Percentiles rank a stretch among this genome's conserved stretches.
Conservation (phyloP, 2,113 vertebrate genomes). For the Myanophis thanlyinensis region DNA sequence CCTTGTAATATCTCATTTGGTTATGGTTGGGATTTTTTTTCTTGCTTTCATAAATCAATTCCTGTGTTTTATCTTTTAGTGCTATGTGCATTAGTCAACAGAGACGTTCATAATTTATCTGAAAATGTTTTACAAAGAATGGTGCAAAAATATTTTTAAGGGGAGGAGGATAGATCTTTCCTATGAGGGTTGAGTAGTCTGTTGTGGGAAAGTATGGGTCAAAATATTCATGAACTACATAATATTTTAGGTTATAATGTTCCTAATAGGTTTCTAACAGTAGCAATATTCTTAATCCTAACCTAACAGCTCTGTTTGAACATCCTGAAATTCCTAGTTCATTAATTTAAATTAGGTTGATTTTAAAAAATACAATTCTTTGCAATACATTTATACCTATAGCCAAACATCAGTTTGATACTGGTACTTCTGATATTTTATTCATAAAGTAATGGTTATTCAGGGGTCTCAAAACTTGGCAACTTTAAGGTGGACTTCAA, state of each 20-base stretch:
- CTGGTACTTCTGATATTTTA: background rate
- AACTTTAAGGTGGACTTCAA: background rate
- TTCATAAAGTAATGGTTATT: background rate
- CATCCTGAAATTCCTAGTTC: background rate
- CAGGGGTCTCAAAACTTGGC: background rate
- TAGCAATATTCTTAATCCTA: background rate
- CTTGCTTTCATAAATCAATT: background rate
- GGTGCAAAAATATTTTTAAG: background rate
- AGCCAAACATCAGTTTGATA: background rate
- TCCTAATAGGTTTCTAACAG: background rate
- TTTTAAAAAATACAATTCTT: background rate
- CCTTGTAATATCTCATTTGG: background rate
- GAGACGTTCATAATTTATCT: background rate
- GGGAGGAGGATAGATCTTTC: background rate
- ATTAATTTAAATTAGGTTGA: background rate
- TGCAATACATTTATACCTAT: background rate
- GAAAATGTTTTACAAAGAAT: background rate
- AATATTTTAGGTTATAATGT: background rate
- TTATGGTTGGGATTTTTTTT: background rate
- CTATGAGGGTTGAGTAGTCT: background rate
- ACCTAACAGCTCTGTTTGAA: background rate
- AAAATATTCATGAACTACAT: background rate
- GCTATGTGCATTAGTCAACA: background rate
- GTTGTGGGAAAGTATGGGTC: background rate
- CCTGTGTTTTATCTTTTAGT: background rate